Conservation (phyloP, 2,888 invertebrate species). For the Acanthococcus lagerstroemiae region DNA sequence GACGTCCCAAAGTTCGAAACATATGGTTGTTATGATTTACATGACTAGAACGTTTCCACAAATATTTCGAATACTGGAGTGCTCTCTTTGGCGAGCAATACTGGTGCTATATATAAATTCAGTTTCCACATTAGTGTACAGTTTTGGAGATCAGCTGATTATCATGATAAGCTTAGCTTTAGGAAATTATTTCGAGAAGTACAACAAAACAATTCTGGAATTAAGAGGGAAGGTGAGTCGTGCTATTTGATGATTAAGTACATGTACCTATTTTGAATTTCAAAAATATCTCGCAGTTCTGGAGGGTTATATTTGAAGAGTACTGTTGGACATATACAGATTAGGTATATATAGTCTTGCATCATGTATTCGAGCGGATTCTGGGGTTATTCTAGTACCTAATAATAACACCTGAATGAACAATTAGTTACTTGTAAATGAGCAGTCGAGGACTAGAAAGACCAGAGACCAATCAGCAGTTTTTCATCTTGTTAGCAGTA, state of each 20-base stretch:
- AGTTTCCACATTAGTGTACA: slow-evolving; percentile 30
- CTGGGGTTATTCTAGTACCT: too few relatives aligned
- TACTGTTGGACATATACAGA: too few relatives aligned
- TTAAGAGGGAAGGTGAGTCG: slow-evolving; percentile 16
- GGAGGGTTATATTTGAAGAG: too few relatives aligned
- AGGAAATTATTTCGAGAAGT: slow-evolving; percentile 32
- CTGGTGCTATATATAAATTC: slow-evolving; percentile 31
- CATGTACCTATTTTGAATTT: too few relatives aligned
- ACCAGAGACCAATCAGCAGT: too few relatives aligned
- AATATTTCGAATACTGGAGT: slow-evolving; percentile 29
- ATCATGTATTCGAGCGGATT: too few relatives aligned
- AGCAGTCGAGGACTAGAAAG: too few relatives aligned
- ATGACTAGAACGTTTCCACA: slow-evolving; percentile 32
- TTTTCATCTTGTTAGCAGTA: too few relatives aligned
- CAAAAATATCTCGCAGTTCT: too few relatives aligned
- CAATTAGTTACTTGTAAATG: too few relatives aligned
- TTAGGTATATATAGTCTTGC: too few relatives aligned
- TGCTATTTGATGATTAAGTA: background rate
- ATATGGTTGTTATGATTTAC: slow-evolving; percentile 31
- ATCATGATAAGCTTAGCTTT: slow-evolving; percentile 33
- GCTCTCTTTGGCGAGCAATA: slow-evolving; percentile 30
- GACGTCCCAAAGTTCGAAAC: slow-evolving; percentile 6
- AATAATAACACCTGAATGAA: too few relatives aligned
- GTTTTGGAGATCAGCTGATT: slow-evolving; percentile 33
- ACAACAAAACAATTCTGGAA: slow-evolving; percentile 20